Conservation (phyloP, 1,140 invertebrate genomes). For the Drosophila leontia region DNA sequence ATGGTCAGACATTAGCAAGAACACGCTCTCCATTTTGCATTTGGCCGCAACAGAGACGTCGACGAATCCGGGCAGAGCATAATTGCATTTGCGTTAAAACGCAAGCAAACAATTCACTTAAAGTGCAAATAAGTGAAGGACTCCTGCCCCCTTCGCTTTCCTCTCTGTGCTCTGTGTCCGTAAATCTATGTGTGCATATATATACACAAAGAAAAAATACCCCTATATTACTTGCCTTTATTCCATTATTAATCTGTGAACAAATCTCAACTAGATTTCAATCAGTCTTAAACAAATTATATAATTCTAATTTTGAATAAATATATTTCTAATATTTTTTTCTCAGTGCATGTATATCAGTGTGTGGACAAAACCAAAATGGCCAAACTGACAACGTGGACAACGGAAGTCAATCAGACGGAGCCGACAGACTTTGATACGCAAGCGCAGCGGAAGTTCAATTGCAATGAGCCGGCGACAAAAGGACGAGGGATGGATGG, state of each 20-base stretch:
- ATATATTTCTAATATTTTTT: background rate
- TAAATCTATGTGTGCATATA: conserved; percentile 10
- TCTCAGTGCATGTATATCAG: conserved; percentile 19
- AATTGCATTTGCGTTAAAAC: conserved; percentile 84
- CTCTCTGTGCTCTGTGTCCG: conserved; percentile 3
- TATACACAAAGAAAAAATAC: background rate
- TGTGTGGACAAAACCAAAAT: conserved; percentile 72
- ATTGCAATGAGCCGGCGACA: conserved; percentile 72
- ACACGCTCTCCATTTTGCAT: conserved; percentile 59
- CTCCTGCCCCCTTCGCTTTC: background rate
- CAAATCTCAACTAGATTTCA: background rate
- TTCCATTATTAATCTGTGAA: background rate
- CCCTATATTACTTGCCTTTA: no score
- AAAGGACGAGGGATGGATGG: conserved; percentile 13
- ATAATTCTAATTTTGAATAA: background rate
- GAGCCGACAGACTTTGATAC: conserved; percentile 76
- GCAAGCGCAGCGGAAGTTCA: conserved; percentile 79
- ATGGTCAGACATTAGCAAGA: conserved; percentile 68
- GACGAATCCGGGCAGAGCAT: conserved; percentile 57
- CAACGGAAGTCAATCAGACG: conserved; percentile 83
- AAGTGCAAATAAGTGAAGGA: conserved; percentile 78
- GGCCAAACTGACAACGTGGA: conserved; percentile 80
- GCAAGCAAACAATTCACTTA: conserved; percentile 84
- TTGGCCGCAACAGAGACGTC: conserved; percentile 39
- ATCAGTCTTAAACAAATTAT: background rate